Percentiles rank a stretch among this genome's conserved stretches.
Conservation (phyloP, 92 coral and sea anemone genomes). For the Actinernus sp. region DNA sequence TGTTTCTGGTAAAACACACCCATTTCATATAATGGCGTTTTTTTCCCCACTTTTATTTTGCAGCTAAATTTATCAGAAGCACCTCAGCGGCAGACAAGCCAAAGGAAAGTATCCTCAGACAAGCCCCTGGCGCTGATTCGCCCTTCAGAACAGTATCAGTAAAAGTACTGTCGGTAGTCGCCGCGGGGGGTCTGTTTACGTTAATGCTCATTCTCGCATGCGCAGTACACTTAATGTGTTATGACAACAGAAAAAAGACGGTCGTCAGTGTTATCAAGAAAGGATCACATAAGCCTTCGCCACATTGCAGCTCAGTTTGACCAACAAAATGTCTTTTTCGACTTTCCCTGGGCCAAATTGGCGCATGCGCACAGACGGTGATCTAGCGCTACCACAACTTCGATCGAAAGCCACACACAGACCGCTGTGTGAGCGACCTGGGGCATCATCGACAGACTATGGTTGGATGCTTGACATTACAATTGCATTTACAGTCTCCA, state of each 20-base stretch:
- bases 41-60: neutral
- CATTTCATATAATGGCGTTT: neutral
- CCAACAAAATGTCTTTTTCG: too few species aligned
- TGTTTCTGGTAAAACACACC: too few species aligned
- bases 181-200: slow-evolving; percentile 45
- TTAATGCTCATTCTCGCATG: slow-evolving; percentile 45
- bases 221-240: slow-evolving; percentile 56
- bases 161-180: slow-evolving; percentile 43
- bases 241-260: slow-evolving; percentile 1
- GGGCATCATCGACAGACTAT: too few species aligned
- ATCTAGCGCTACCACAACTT: too few species aligned
- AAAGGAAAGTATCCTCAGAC: neutral
- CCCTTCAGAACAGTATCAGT: slow-evolving; percentile 25
- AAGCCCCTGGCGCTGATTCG: slow-evolving; percentile 1
- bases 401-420: too few species aligned
- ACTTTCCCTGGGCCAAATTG: too few species aligned
- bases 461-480: too few species aligned
- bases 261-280: slow-evolving; percentile 18
- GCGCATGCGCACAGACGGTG: too few species aligned
- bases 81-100: neutral
- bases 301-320: too few species aligned
- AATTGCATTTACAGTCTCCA: too few species aligned
- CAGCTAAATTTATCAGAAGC: neutral
- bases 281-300: too few species aligned
- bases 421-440: too few species aligned